These are phyloP conservation scores for Myiopsitta monachus DNA, from an alignment of 2,113 vertebrate species.

Conservation along the genomic window DNA sequence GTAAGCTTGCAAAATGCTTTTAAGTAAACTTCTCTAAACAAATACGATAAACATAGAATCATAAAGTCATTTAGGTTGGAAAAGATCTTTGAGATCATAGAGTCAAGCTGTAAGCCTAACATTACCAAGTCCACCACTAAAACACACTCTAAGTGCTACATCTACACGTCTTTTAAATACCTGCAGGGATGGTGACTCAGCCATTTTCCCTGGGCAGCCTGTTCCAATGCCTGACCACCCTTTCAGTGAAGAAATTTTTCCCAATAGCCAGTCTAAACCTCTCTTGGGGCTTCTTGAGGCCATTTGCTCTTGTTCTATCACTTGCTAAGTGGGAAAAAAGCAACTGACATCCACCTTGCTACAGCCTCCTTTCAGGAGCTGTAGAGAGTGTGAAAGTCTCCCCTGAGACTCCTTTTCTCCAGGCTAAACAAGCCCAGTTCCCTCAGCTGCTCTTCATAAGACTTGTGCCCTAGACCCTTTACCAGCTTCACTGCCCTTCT, in stretches of 20 bases:
- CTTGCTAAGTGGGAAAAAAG: too few relatives aligned
- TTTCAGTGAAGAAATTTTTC: too few relatives aligned
- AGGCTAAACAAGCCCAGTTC: too few relatives aligned
- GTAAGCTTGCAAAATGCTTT: neutral
- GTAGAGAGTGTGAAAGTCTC: too few relatives aligned
- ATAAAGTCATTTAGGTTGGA: neutral
- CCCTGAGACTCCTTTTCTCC: too few relatives aligned
- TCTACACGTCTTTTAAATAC: neutral
- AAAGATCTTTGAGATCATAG: neutral
- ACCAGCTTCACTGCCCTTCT: fast-evolving
- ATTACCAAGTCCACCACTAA: neutral
- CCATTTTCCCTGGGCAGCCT: neutral
- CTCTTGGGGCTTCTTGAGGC: too few relatives aligned
- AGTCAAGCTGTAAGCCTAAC: neutral
- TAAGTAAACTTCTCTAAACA: neutral
- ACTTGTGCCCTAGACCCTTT: neutral
- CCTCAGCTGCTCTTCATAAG: fast-evolving
- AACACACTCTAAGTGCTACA: neutral
- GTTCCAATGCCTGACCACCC: neutral
- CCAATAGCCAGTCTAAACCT: too few relatives aligned
- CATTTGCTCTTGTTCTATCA: too few relatives aligned
- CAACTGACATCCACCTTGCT: too few relatives aligned
- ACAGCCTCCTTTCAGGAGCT: too few relatives aligned
- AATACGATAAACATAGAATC: neutral
- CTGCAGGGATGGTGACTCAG: neutral